Evolutionary conservation across 2,797 vertebrate genomes (phyloP).

Genomic region (Platyrinchus mystaceus): DNA sequence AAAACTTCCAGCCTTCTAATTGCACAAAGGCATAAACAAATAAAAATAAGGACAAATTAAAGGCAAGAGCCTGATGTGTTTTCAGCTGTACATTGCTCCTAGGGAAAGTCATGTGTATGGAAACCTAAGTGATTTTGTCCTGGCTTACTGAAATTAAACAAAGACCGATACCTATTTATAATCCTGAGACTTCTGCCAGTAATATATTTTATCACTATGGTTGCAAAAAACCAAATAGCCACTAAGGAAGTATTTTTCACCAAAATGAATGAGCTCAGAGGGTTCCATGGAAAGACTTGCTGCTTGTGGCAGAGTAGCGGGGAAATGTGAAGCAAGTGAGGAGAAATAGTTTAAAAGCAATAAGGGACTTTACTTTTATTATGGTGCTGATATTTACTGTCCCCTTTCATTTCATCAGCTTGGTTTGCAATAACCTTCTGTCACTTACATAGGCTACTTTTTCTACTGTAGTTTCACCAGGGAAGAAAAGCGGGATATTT

Average conservation of each 20-base stretch:
- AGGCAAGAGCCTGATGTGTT: neutral
- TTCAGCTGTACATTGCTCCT: neutral
- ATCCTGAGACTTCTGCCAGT: neutral
- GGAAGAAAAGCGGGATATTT: neutral
- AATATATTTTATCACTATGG: slow-evolving; percentile 48
- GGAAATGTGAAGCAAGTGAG: neutral
- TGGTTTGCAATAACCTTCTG: neutral
- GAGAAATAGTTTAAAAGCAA: neutral
- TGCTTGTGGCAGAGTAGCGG: neutral
- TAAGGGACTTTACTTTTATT: neutral
- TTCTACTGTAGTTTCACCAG: neutral
- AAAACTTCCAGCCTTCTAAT: neutral
- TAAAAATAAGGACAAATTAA: neutral
- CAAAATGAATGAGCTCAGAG: neutral
- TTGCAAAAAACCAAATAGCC: slow-evolving; percentile 46
- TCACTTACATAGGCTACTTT: neutral
- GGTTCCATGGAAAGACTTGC: neutral
- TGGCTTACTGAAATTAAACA: slow-evolving; percentile 43
- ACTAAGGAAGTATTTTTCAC: slow-evolving; percentile 19
- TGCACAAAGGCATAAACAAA: neutral
- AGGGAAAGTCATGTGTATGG: neutral
- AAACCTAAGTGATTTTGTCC: slow-evolving; percentile 22
- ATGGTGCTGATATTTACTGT: neutral
- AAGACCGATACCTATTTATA: slow-evolving; percentile 30
- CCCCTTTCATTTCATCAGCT: neutral